Conservation (phyloP, 2,888 invertebrate genomes). For the Azorinus chamasolen region DNA sequence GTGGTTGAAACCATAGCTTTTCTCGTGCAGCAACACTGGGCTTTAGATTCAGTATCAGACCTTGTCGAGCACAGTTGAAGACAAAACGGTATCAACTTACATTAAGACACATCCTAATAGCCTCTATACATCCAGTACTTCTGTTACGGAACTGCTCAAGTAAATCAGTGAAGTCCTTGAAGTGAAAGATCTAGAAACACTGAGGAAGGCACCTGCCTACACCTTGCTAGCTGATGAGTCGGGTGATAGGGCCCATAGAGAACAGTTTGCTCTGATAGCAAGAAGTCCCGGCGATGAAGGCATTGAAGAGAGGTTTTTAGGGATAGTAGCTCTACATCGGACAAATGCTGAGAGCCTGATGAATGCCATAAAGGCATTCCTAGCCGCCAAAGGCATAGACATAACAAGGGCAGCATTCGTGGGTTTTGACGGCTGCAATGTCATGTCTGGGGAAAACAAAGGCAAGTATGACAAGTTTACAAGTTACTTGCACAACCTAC, state of each 20-base stretch:
- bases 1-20: not conserved
- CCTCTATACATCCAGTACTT: slow-evolving; percentile 12
- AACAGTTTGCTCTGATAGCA: slow-evolving; percentile 40
- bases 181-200: slow-evolving; percentile 8
- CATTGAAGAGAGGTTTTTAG: slow-evolving; percentile 24
- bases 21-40: slow-evolving; percentile 4
- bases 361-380: slow-evolving; percentile 21
- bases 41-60: slow-evolving; percentile 2
- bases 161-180: slow-evolving; percentile 7
- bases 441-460: slow-evolving; percentile 42
- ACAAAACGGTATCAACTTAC: slow-evolving; percentile 7
- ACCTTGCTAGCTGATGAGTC: slow-evolving; percentile 35
- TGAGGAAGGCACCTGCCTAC: slow-evolving; percentile 4
- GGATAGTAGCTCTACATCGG: slow-evolving; percentile 11
- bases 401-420: slow-evolving; percentile 34
- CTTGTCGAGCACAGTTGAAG: slow-evolving; percentile 3
- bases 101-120: slow-evolving; percentile 1
- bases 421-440: slow-evolving; percentile 47
- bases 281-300: slow-evolving; percentile 6
- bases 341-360: slow-evolving; percentile 41
- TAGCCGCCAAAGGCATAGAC: slow-evolving; percentile 22
- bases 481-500: too few relatives aligned
- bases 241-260: slow-evolving; percentile 21
- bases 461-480: slow-evolving; percentile 21
- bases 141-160: slow-evolving; percentile 8